These are phyloP conservation scores for Gnathonemus echidnorhynchus DNA, from an alignment of 2,113 vertebrate genomes.

Conservation along the genomic window DNA sequence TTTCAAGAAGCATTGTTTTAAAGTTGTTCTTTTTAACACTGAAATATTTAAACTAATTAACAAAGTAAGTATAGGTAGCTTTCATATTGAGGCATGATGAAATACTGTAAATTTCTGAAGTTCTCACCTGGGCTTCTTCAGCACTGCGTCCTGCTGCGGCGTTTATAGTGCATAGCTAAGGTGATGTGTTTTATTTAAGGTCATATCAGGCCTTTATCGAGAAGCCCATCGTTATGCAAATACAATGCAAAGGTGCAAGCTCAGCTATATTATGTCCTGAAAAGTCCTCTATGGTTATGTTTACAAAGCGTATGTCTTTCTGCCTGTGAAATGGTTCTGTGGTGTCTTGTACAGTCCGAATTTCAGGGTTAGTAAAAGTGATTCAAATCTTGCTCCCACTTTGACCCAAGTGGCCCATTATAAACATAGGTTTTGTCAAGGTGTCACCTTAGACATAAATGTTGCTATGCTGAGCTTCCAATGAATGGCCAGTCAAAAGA, in stretches of 20 bases:
- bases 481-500: background rate
- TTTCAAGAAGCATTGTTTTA: background rate
- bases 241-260: background rate
- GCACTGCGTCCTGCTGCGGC: background rate
- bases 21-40: background rate
- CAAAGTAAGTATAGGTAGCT: background rate
- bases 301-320: background rate
- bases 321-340: background rate
- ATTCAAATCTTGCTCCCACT: background rate
- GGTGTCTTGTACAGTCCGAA: background rate
- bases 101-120: background rate
- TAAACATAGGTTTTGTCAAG: background rate
- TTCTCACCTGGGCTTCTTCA: background rate
- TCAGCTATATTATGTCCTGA: background rate
- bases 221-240: background rate
- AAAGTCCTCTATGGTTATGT: background rate
- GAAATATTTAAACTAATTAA: background rate
- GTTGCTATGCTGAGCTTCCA: background rate
- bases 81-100: too few species aligned
- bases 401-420: background rate
- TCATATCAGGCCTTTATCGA: background rate
- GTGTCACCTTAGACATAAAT: background rate
- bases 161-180: background rate
- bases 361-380: background rate
- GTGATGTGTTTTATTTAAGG: background rate